phyloP scores from a whole-genome alignment of 2,113 vertebrate genomes.

The Ailurus styani region DNA sequence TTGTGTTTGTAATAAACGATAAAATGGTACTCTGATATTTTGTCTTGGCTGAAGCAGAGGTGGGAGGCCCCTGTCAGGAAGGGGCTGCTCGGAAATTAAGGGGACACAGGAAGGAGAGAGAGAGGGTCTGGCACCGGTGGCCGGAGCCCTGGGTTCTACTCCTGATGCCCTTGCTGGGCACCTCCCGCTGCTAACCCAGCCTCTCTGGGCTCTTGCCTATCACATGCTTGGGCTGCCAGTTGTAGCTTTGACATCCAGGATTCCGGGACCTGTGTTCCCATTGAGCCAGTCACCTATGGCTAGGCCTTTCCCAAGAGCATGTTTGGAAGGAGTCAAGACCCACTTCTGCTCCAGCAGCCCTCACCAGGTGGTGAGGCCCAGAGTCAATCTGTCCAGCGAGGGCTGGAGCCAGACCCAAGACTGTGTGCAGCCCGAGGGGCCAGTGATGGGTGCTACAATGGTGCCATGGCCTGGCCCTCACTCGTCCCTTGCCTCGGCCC shows the following conservation, averaged over 20 bases:
- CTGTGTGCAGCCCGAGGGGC: background rate
- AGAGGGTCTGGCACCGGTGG: background rate
- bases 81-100: background rate
- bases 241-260: background rate
- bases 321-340: background rate
- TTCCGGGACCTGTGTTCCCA: background rate
- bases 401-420: background rate
- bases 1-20: constrained; percentile 68
- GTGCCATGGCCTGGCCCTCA: background rate
- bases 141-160: background rate
- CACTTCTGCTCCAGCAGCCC: background rate
- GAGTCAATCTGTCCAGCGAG: background rate
- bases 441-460: accelerated
- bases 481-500: background rate
- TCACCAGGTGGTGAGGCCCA: background rate
- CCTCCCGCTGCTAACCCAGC: background rate
- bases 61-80: background rate
- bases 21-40: background rate
- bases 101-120: background rate
- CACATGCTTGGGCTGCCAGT: background rate
- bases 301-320: background rate
- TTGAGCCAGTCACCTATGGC: background rate
- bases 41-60: background rate
- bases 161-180: accelerated
- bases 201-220: background rate